These are phyloP conservation scores for Clunio marinus DNA, from an alignment of 2,888 invertebrate species.

Conservation along the genomic window DNA sequence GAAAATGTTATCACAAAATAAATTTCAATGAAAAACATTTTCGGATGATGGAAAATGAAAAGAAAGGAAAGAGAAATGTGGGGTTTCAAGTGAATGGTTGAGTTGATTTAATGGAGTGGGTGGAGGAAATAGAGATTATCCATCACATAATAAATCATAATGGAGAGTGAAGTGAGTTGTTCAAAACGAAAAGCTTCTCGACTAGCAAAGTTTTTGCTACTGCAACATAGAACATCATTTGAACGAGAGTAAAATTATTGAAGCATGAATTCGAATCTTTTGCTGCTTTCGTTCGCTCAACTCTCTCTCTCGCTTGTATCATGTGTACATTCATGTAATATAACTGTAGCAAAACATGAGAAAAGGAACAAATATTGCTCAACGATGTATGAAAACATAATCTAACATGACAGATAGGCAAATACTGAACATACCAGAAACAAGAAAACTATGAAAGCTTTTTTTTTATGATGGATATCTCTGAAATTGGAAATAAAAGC, in stretches of 20 bases:
- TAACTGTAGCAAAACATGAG: background rate
- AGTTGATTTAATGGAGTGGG: background rate
- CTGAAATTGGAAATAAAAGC: no score
- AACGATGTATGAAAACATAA: constrained; percentile 38
- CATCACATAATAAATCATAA: constrained; percentile 38
- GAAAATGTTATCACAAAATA: constrained; percentile 34
- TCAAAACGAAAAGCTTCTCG: constrained; percentile 1
- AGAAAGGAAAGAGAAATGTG: background rate
- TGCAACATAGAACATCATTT: background rate
- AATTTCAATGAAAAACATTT: constrained; percentile 30
- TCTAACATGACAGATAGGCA: constrained; percentile 39
- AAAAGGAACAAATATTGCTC: constrained; percentile 16
- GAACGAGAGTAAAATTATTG: background rate
- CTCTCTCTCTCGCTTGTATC: no score
- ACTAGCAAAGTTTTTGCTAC: background rate
- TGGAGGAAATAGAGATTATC: constrained; percentile 31
- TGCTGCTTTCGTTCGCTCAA: background rate
- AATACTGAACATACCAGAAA: background rate
- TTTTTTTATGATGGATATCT: background rate
- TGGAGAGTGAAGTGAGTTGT: constrained; percentile 25
- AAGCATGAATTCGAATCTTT: constrained; percentile 12
- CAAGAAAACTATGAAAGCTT: background rate
- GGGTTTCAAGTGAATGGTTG: background rate
- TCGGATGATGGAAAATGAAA: background rate
- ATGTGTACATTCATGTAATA: background rate